phyloP scores from a whole-genome alignment of 2,797 vertebrate species.

The Urocyon cinereoargenteus region DNA sequence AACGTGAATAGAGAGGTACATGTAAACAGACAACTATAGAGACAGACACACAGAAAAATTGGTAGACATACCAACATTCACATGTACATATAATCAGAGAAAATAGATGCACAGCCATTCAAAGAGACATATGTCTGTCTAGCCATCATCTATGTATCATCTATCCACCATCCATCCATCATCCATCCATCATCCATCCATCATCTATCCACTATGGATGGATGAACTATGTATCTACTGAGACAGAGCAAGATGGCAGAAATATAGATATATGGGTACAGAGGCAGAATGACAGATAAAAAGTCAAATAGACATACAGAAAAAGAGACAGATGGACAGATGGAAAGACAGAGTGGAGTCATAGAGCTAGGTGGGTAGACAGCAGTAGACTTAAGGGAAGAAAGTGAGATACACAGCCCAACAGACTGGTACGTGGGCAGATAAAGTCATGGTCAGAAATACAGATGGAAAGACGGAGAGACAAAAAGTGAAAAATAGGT shows the following conservation, averaged over 20 bases:
- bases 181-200: too few species aligned
- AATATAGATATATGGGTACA: not conserved
- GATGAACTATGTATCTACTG: too few species aligned
- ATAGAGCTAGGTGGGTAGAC: not conserved
- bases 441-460: not conserved
- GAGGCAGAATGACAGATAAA: not conserved
- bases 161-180: not conserved
- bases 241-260: not conserved
- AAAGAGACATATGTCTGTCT: not conserved
- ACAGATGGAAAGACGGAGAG: not conserved
- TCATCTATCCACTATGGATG: not conserved
- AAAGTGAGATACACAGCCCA: not conserved
- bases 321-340: not conserved
- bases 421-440: not conserved
- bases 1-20: not conserved
- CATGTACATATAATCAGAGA: too few species aligned
- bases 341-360: not conserved
- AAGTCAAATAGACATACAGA: not conserved
- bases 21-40: not conserved
- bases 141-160: not conserved
- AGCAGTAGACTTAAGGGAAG: not conserved
- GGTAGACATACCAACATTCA: not conserved
- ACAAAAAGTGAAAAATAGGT: not conserved
- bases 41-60: not conserved
- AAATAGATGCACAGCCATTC: not conserved